Conservation (phyloP, 2,888 invertebrate genomes). For the Drosophila niveifrons region DNA sequence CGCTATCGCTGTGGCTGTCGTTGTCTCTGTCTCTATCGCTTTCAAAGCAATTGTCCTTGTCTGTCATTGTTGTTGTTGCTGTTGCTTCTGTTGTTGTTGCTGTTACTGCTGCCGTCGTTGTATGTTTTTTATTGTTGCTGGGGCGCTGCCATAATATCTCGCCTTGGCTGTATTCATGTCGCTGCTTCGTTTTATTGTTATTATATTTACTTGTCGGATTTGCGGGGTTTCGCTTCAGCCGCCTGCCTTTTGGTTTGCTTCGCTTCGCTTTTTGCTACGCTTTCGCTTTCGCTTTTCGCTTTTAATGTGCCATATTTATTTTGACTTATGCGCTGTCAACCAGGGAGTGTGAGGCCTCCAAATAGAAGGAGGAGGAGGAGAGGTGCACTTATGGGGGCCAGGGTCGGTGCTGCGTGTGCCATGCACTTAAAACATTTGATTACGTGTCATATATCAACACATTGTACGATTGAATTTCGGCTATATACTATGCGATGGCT, state of each 20-base stretch:
- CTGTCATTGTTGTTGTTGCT: slow-evolving; percentile 39
- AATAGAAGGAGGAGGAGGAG: too few relatives aligned
- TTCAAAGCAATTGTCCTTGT: slow-evolving; percentile 67
- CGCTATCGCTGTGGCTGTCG: background rate
- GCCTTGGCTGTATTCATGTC: slow-evolving; percentile 71
- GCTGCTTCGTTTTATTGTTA: slow-evolving; percentile 79
- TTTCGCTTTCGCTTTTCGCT: slow-evolving; percentile 32
- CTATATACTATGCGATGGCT: slow-evolving; percentile 9
- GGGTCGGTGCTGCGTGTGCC: slow-evolving; percentile 69
- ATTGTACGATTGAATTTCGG: slow-evolving; percentile 70
- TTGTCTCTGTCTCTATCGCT: slow-evolving; percentile 14
- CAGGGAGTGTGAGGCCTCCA: background rate
- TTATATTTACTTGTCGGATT: slow-evolving; percentile 82
- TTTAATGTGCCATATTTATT: slow-evolving; percentile 61
- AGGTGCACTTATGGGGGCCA: slow-evolving; percentile 11
- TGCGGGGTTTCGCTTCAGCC: slow-evolving; percentile 32
- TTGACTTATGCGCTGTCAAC: slow-evolving; percentile 41
- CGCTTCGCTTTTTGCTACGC: slow-evolving; percentile 28
- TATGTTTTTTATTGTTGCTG: slow-evolving; percentile 65
- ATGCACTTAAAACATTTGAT: slow-evolving; percentile 77
- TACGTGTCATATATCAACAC: slow-evolving; percentile 80
- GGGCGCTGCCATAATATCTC: slow-evolving; percentile 74
- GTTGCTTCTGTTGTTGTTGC: background rate
- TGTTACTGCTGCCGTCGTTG: slow-evolving; percentile 18
- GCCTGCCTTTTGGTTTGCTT: slow-evolving; percentile 10